Evolutionary conservation across 1,140 invertebrate species (phyloP).

Genomic region (Muscidifurax raptorellus): DNA sequence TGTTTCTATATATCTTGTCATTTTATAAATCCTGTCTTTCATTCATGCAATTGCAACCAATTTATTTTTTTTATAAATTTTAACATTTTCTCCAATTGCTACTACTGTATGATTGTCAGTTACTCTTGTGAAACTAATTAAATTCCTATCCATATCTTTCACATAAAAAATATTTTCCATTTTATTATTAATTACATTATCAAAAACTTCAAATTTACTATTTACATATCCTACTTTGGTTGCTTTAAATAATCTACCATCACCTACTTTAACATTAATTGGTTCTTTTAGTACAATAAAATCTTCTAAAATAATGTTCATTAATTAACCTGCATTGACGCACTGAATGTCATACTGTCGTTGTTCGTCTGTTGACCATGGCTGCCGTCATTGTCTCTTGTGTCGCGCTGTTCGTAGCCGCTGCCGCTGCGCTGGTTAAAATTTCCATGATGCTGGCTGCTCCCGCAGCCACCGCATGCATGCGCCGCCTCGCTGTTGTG

Average conservation of each 20-base stretch:
- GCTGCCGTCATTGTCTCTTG: not conserved
- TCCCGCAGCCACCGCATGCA: not conserved
- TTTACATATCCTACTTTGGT: not conserved
- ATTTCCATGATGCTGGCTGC: not conserved
- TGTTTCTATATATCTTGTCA: not conserved
- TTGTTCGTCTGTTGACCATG: not conserved
- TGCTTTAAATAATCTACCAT: not conserved
- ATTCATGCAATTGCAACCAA: slow-evolving; percentile 37
- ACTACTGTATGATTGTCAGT: slow-evolving; percentile 8
- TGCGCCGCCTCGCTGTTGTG: not conserved
- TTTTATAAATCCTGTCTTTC: not conserved
- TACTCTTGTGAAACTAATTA: slow-evolving; percentile 15
- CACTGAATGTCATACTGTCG: not conserved
- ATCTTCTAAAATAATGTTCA: not conserved
- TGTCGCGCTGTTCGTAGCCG: not conserved
- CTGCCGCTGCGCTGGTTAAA: not conserved
- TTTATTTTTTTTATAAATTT: slow-evolving; percentile 31
- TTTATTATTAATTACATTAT: not conserved
- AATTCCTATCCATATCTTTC: slow-evolving; percentile 23
- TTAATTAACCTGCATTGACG: not conserved
- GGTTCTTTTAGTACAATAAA: too few relatives aligned
- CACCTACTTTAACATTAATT: not conserved
- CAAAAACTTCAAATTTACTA: not conserved
- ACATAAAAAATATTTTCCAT: slow-evolving; percentile 19
- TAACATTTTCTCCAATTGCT: not conserved